Evolutionary conservation across 2,797 vertebrate species (phyloP), one percentile per base, ranked within the genome.

Genomic region (Helicolenus hilgendorfi): DNA sequence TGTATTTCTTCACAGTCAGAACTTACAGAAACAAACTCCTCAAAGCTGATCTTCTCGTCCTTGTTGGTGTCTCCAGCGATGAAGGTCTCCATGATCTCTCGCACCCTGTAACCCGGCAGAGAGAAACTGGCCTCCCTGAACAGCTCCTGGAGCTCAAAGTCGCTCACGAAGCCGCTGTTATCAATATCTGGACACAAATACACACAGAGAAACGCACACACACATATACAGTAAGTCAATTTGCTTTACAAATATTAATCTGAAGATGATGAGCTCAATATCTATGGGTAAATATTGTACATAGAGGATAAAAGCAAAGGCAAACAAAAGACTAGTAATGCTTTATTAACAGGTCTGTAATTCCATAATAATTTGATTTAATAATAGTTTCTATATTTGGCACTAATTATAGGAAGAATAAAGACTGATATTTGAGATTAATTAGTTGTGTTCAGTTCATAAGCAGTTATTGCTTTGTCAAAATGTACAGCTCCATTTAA

Each of bases 111-210:
- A 7, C 98, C 99, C 6, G 99, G 99, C 81, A 99, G 94, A 22
- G 98, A 98, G 77, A 99, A 97, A 45, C 97, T 98, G 4, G 99
- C 99, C 94, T 99, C 98, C 91, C 98, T 98, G 94, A 99, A 99
- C 20, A 99, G 97, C 86, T 99, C 99, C 90, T 99, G 99, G 27
- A 99, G 98, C 91, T 99, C 99, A 38, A 98, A 99, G 94, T 99
- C 98, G 69, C 98, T 99, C 79, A 99, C 98, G 24, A 94, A 99
- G 0, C 99, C 99, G 1, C 98, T 99, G 79, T 98, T 98, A 92
- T 99, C 99, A 55, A 98, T 98, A 87, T 99, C 99, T 99, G 93
- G 5, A 85, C 35, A 93, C 78, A 84, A 81, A 63, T 36, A 75
- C 20, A 72, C 65, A 65, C 53, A 76, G 7, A 72, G 11, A 38